Evolutionary conservation across 2,888 invertebrate species (phyloP), one percentile per base, ranked within the genome.

Genomic region (Patella depressa): DNA sequence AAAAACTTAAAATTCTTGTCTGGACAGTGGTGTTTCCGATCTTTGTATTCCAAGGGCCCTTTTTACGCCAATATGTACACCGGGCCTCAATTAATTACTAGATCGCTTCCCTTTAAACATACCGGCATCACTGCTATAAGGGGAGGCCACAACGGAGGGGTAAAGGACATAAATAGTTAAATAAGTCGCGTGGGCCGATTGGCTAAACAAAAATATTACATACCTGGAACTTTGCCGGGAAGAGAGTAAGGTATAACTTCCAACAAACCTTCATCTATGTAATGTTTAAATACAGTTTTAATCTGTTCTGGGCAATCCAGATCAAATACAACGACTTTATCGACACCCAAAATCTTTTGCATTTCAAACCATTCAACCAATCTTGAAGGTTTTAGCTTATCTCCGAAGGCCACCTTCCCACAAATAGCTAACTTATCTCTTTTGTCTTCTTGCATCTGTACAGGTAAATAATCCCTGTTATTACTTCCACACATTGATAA

Each of bases 321-420:
- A 69, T 82, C 77, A 74, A 71, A 80, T 53, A 82, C 24, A 59
- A 80, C 71, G 7, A 82, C 72, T 34, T 79, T 80, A 70, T 79
- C 80, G 72, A 82, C 80, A 2, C 82, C 82, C 11, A 80, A 74
- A 11, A 82, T 74, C 2, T 76, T 70, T 75, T 82, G 80, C 15
- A 80, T 65, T 54, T 82, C 82, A 69, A 82, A 80, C 82, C 82
- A 82, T 55, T 82, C 82, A 29, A 80, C 78, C 57, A 80, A 57
- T 29, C 76, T 77, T 54, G 76, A 73, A 17, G 82, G 82, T 73
- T 80, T 79, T 53, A 80, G 73, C 9, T 71, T 7, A 34, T 72
- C 65, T 11, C 54, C 72, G 19, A 65, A 78, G 14, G 54, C 72
- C 15, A 78, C 72, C 17, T 78, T 74, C 9, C 45, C 78, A 65